These are phyloP conservation scores for Leptinotarsa juncta DNA, from an alignment of 2,888 invertebrate species.

Conservation along the genomic window DNA sequence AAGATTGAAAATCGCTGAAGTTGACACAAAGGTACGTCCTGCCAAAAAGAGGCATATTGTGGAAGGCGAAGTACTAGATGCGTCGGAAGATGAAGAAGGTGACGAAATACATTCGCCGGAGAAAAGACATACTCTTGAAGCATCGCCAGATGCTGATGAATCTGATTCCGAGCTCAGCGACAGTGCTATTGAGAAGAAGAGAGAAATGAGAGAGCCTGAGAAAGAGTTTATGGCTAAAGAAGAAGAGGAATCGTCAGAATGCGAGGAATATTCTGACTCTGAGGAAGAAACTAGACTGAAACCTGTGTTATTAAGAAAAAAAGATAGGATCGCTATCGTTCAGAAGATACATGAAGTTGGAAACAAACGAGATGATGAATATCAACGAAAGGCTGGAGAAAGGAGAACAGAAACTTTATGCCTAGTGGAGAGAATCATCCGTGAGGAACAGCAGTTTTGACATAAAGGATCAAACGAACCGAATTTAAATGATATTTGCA, in stretches of 20 bases:
- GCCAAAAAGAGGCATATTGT: slow-evolving; percentile 75
- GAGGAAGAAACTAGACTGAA: slow-evolving; percentile 93
- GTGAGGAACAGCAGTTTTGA: slow-evolving; percentile 80
- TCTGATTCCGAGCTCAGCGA: slow-evolving; percentile 89
- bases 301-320: slow-evolving; percentile 93
- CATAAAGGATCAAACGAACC: slow-evolving; percentile 78
- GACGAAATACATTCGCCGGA: slow-evolving; percentile 63
- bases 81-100: slow-evolving; percentile 71
- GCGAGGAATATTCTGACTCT: slow-evolving; percentile 89
- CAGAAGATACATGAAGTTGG: slow-evolving; percentile 92
- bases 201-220: slow-evolving; percentile 78
- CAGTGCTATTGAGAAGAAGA: slow-evolving; percentile 84
- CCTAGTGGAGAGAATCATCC: slow-evolving; percentile 89
- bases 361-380: slow-evolving; percentile 85
- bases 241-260: slow-evolving; percentile 82
- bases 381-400: slow-evolving; percentile 88
- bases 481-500: slow-evolving; percentile 86
- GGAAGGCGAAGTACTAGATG: slow-evolving; percentile 76
- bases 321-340: slow-evolving; percentile 93
- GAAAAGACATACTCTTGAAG: slow-evolving; percentile 64
- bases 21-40: slow-evolving; percentile 67
- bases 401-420: slow-evolving; percentile 85
- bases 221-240: slow-evolving; percentile 82
- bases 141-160: slow-evolving; percentile 70
- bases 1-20: slow-evolving; percentile 72